phyloP scores from a whole-genome alignment of 2,113 vertebrate genomes.

The Protomyctophum bolini region DNA sequence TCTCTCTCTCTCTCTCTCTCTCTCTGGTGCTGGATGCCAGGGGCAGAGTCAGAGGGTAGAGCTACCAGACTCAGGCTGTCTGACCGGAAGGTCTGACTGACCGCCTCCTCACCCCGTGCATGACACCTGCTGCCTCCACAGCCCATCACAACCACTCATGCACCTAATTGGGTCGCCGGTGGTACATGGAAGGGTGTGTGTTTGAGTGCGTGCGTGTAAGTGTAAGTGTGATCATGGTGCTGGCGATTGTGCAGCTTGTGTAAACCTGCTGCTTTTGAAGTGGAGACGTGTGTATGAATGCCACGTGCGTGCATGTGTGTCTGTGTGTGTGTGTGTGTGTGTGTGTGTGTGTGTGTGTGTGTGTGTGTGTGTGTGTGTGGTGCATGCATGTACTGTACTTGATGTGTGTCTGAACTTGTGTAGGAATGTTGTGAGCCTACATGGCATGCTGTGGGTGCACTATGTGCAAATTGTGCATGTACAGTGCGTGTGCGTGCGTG shows the following conservation, averaged over 20 bases:
- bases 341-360: slow-evolving; percentile 26
- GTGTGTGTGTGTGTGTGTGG: slow-evolving; percentile 41
- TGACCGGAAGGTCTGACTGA: slow-evolving; percentile 3
- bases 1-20: not conserved
- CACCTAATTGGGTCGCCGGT: slow-evolving; percentile 15
- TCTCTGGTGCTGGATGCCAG: not conserved
- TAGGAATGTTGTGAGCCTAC: not conserved
- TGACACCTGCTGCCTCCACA: not conserved
- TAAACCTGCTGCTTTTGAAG: no score
- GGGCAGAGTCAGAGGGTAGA: not conserved
- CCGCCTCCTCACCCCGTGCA: not conserved
- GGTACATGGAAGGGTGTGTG: slow-evolving; percentile 2
- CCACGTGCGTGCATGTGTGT: not conserved
- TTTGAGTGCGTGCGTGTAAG: slow-evolving; percentile 23
- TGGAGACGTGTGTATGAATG: no score
- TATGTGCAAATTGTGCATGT: not conserved
- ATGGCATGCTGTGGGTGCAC: not conserved
- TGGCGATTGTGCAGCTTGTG: no score
- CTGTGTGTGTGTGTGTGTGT: slow-evolving; percentile 21
- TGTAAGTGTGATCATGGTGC: slow-evolving; percentile 38
- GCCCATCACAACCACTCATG: not conserved
- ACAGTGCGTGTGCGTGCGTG: not conserved
- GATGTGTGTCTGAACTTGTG: not conserved
- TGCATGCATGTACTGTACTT: not conserved
- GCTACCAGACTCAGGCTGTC: not conserved